phyloP scores from a whole-genome alignment of 1,140 invertebrate genomes.

The Drosophila parabipectinata region DNA sequence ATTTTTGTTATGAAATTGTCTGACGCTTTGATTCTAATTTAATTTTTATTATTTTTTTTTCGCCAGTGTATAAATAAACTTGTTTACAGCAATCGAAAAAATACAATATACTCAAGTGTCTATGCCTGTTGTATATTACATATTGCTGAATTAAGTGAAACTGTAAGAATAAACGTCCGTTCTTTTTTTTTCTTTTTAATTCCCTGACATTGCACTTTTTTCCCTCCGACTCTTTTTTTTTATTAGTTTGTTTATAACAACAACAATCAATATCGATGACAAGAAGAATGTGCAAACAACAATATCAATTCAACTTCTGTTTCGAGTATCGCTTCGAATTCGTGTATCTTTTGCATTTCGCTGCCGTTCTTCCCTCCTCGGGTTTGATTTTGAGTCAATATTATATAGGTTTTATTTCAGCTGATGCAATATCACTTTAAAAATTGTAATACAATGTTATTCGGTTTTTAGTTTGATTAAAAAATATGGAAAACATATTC shows the following conservation, averaged over 20 bases:
- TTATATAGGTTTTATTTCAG: slow-evolving; percentile 13
- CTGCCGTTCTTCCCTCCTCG: slow-evolving; percentile 6
- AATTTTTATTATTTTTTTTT: slow-evolving; percentile 61
- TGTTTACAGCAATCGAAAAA: slow-evolving; percentile 54
- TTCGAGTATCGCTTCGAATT: slow-evolving; percentile 36
- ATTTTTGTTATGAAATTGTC: slow-evolving; percentile 81
- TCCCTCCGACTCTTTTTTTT: slow-evolving; percentile 10
- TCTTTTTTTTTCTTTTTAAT: slow-evolving; percentile 8
- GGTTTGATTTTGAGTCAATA: neutral
- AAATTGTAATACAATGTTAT: slow-evolving; percentile 31
- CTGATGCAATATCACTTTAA: slow-evolving; percentile 58
- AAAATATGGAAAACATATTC: neutral
- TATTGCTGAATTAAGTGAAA: slow-evolving; percentile 31
- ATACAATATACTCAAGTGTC: slow-evolving; percentile 24
- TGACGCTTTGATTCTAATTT: slow-evolving; percentile 66
- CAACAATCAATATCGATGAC: slow-evolving; percentile 21
- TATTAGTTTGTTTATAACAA: slow-evolving; percentile 69
- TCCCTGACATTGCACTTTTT: slow-evolving; percentile 61
- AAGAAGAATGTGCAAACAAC: slow-evolving; percentile 22
- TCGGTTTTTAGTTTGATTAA: slow-evolving; percentile 12
- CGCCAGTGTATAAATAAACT: slow-evolving; percentile 66
- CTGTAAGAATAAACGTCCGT: slow-evolving; percentile 24
- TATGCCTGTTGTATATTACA: slow-evolving; percentile 17
- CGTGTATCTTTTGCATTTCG: slow-evolving; percentile 11
- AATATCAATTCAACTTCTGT: slow-evolving; percentile 33